Conservation (phyloP, 2,113 vertebrate species). For the Anarrhichthys ocellatus region DNA sequence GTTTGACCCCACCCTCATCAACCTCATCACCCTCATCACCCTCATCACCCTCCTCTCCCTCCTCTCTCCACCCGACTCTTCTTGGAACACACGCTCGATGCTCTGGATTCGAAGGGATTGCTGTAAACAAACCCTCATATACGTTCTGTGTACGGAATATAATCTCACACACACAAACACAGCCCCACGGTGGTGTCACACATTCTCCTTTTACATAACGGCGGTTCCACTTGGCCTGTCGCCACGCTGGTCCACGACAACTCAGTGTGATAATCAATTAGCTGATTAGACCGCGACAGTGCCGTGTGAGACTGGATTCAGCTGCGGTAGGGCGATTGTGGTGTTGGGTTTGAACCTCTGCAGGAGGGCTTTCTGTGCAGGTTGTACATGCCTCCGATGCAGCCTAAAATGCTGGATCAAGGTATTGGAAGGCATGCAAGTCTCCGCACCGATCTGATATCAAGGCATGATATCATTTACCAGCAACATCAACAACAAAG, state of each 20-base stretch:
- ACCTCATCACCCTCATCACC: neutral
- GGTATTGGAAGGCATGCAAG: too few relatives aligned
- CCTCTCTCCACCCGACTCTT: neutral
- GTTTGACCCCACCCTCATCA: constrained; percentile 46
- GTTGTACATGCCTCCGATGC: too few relatives aligned
- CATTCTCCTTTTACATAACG: constrained; percentile 12
- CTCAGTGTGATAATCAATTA: constrained; percentile 1
- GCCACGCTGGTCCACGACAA: neutral
- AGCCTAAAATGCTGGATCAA: too few relatives aligned
- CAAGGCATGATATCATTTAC: too few relatives aligned
- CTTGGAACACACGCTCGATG: neutral
- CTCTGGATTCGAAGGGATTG: constrained; percentile 5
- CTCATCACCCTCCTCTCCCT: neutral
- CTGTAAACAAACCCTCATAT: constrained; percentile 37
- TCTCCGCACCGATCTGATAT: too few relatives aligned
- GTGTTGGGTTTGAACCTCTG: neutral
- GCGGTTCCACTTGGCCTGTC: neutral
- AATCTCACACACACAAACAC: constrained; percentile 18
- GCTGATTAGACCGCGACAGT: neutral
- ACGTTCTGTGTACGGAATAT: neutral
- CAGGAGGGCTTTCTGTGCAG: neutral
- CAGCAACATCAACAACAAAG: neutral
- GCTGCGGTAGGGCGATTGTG: neutral
- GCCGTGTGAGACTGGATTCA: neutral
- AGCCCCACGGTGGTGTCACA: constrained; percentile 14